A percentile compares a stretch with the other conserved stretches of the same genome.
Evolutionary conservation across 2,797 vertebrate species (phyloP).

Genomic region (Helarctos malayanus): DNA sequence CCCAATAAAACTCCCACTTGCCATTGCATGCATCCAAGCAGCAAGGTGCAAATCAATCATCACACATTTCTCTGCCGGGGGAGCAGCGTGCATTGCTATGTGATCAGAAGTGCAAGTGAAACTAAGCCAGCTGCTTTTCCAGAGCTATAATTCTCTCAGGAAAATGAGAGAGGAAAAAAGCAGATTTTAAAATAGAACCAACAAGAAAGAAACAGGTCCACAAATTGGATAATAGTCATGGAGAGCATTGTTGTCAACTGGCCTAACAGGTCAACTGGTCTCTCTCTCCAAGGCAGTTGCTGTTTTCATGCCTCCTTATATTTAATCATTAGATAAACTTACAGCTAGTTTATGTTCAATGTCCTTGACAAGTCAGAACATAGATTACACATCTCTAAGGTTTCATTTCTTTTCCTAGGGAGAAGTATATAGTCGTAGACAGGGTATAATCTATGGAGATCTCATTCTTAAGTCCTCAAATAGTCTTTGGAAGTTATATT

Average conservation of each 20-base stretch:
- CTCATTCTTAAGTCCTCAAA: not conserved
- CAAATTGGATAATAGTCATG: not conserved
- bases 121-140: slow-evolving; percentile 62
- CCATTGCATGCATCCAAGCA: not conserved
- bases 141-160: slow-evolving; percentile 41
- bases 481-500: not conserved
- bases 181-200: slow-evolving; percentile 57
- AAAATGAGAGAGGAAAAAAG: slow-evolving; percentile 24
- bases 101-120: slow-evolving; percentile 41
- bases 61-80: slow-evolving; percentile 6
- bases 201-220: slow-evolving; percentile 50
- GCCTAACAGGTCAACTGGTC: not conserved
- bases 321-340: slow-evolving; percentile 6
- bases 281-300: not conserved
- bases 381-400: not conserved
- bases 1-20: slow-evolving; percentile 64
- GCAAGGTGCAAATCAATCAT: slow-evolving; percentile 64
- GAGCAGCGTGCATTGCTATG: not conserved
- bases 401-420: not conserved
- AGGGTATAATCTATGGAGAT: not conserved
- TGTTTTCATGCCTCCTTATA: not conserved
- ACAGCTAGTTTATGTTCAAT: not conserved
- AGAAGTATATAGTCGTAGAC: not conserved
- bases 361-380: not conserved
- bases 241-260: not conserved